phyloP scores from a whole-genome alignment of 2,113 vertebrate species.

The Mustela nigripes region DNA sequence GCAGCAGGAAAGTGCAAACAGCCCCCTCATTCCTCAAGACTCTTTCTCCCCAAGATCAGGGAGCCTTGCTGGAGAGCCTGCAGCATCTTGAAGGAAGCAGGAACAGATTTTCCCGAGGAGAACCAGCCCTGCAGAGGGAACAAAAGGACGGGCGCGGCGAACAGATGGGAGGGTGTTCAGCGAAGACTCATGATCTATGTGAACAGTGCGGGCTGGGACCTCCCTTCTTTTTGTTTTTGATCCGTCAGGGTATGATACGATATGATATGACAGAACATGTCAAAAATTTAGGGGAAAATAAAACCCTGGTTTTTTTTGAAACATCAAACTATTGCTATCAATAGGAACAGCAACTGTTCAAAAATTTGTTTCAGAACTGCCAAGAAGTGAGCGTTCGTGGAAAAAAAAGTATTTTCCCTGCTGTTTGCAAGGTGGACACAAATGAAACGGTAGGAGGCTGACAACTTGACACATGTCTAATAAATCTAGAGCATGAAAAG shows the following conservation, averaged over 20 bases:
- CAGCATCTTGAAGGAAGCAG: conserved; percentile 76
- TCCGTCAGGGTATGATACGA: conserved; percentile 86
- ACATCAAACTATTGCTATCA: conserved; percentile 90
- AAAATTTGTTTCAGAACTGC: conserved; percentile 90
- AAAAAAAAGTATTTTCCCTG: conserved; percentile 87
- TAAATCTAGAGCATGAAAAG: conserved; percentile 89
- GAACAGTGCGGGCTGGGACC: conserved; percentile 83
- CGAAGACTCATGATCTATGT: conserved; percentile 82
- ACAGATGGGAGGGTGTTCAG: conserved; percentile 89
- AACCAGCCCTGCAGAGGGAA: conserved; percentile 83
- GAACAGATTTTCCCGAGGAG: conserved; percentile 80
- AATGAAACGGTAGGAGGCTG: conserved; percentile 89
- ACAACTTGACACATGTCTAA: conserved; percentile 91
- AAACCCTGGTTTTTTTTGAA: conserved; percentile 84
- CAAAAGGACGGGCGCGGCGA: conserved; percentile 86
- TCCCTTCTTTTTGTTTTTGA: conserved; percentile 86
- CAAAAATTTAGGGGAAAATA: conserved; percentile 90
- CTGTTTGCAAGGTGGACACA: conserved; percentile 92
- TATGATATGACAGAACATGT: conserved; percentile 89
- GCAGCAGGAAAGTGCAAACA: not conserved
- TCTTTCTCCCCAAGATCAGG: conserved; percentile 70
- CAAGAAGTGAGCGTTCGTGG: conserved; percentile 88
- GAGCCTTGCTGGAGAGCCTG: conserved; percentile 69
- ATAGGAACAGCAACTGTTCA: conserved; percentile 91
- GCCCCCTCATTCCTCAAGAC: conserved; percentile 74